phyloP scores from a whole-genome alignment of 2,113 vertebrate genomes.

The Menura novaehollandiae region DNA sequence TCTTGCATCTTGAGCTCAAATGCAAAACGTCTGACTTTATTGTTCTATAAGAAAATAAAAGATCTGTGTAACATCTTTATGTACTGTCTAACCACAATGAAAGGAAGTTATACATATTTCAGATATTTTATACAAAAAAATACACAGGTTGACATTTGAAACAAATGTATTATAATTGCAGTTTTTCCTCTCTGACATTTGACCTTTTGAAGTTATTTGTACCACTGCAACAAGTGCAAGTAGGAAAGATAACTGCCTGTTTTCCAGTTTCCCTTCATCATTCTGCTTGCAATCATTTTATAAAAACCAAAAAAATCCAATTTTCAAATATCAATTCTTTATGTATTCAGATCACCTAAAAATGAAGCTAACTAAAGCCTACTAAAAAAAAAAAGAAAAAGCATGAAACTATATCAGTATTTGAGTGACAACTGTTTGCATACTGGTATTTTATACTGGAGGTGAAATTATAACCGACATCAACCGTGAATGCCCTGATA shows the following conservation, averaged over 20 bases:
- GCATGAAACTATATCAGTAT: not conserved
- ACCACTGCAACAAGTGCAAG: not conserved
- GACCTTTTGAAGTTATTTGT: not conserved
- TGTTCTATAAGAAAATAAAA: slow-evolving; percentile 82
- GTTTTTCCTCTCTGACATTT: not conserved
- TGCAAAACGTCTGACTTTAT: slow-evolving; percentile 91
- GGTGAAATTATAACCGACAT: not conserved
- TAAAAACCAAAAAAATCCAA: not conserved
- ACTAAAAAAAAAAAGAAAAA: not conserved
- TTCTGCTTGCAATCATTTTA: not conserved
- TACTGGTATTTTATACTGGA: not conserved
- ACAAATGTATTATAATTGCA: not conserved
- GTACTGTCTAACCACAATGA: not conserved
- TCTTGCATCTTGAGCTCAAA: slow-evolving; percentile 99
- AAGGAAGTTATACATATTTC: not conserved
- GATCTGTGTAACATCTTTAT: not conserved
- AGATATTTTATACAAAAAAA: not conserved
- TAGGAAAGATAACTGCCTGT: not conserved
- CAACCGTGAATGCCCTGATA: not conserved
- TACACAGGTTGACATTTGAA: not conserved
- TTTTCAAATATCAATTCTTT: not conserved
- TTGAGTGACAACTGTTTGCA: not conserved
- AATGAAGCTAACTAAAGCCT: not conserved
- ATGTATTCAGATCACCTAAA: not conserved
- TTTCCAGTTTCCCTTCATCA: not conserved